These are phyloP conservation scores for Apistogramma diplotaenia DNA, from an alignment of 2,113 vertebrate genomes.

Conservation along the genomic window DNA sequence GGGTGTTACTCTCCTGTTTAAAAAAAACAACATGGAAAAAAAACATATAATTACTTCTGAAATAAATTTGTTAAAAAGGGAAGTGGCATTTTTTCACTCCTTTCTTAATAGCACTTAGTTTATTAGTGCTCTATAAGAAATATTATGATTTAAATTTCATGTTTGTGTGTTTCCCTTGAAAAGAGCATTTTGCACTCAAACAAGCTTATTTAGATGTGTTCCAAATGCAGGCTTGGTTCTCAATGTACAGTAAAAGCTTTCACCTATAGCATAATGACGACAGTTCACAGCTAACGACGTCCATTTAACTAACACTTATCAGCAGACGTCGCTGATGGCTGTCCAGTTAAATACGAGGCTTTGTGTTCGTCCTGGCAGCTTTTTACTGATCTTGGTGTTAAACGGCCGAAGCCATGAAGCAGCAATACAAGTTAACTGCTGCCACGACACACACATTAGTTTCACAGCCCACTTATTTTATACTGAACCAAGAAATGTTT, in stretches of 20 bases:
- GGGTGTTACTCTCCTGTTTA: conserved; percentile 15
- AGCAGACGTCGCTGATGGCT: conserved; percentile 16
- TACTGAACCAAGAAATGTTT: conserved; percentile 12
- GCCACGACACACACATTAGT: neutral
- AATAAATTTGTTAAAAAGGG: conserved; percentile 49
- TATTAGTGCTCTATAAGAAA: conserved; percentile 40
- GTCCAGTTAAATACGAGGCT: conserved; percentile 21
- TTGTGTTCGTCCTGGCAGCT: conserved; percentile 6
- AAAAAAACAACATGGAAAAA: conserved; percentile 48
- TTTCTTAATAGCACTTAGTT: conserved; percentile 26
- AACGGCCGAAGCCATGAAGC: conserved; percentile 18
- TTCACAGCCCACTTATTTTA: conserved; percentile 21
- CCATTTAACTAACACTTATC: conserved; percentile 37
- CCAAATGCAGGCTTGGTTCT: conserved; percentile 27
- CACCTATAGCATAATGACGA: conserved; percentile 52
- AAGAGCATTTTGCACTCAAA: conserved; percentile 20
- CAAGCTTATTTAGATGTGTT: conserved; percentile 16
- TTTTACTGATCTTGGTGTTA: neutral
- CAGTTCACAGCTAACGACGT: conserved; percentile 38
- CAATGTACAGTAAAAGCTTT: conserved; percentile 44
- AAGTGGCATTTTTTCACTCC: conserved; percentile 5
- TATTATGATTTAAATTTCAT: conserved; percentile 29
- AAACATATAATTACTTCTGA: conserved; percentile 42
- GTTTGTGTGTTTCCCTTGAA: conserved; percentile 22
- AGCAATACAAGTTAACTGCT: conserved; percentile 7